Base-by-base conservation (phyloP, 2,888 invertebrate species). In the Micropterix aruncella region DNA sequence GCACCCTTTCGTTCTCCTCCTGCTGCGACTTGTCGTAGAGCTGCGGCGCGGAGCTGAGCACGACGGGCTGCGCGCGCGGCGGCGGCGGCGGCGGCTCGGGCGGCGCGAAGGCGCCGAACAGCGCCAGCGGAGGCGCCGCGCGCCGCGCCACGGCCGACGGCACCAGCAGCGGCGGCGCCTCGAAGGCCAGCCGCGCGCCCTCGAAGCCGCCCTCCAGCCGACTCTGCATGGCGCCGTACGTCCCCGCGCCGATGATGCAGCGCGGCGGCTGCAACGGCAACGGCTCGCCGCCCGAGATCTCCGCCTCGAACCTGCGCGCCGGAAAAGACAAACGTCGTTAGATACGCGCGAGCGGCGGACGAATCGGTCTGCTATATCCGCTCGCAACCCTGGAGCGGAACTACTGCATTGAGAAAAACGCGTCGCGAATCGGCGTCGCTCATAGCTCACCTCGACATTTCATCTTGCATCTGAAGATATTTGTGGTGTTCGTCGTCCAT, bases 391-490 rank as follows among this genome's bases (percentile, higher is more conserved):
- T n/a, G n/a, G n/a, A n/a, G n/a, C n/a, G n/a, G n/a, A n/a, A n/a
- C n/a, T n/a, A n/a, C n/a, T n/a, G n/a, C n/a, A n/a, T n/a, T n/a
- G n/a, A 17, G 16, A 19, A 16, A 5, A 38, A 16, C 43, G n/a
- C 19, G n/a, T 12, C 14, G 17, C 18, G 37, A 27, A 38, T 37
- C 36, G 44, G 12, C 45, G 44, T 44, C 37, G 36, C 47, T 42
- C 40, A 17, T 37, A 42, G 12, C 58, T 60, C 66, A 85, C 84
- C 87, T 80, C 59, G 83, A 89, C 82, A 91, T 86, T 72, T 92
- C 91, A 65, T 90, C 90, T 65, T 92, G 91, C 81, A 91, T 91
- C 62, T 84, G 80, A 53, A 80, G 74, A 54, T 79, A 74, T 70
- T 80, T 82, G 52, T 57, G 60, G 14, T 51, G 43, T 36, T 51